Percentiles rank a stretch among this genome's conserved stretches.
phyloP scores from a whole-genome alignment of 1,140 invertebrate species.

The Drosophila varians region DNA sequence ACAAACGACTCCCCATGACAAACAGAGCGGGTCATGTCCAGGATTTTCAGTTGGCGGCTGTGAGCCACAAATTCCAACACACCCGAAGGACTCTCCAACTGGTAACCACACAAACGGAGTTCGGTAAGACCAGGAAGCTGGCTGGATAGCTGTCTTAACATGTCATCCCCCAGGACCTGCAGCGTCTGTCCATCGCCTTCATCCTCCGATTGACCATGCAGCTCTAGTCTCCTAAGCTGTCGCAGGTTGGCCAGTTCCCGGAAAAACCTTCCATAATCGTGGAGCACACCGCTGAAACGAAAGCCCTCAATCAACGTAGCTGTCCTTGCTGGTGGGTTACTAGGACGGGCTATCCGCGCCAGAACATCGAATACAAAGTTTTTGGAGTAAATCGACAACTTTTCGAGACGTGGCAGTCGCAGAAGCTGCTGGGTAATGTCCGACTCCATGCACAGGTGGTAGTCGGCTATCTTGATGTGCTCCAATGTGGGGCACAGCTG shows the following conservation, averaged over 20 bases:
- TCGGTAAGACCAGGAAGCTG: slow-evolving; percentile 51
- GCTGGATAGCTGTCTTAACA: slow-evolving; percentile 37
- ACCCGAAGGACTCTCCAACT: slow-evolving; percentile 58
- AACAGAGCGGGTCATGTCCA: slow-evolving; percentile 45
- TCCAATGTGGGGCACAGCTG: slow-evolving; percentile 70
- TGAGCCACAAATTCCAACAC: slow-evolving; percentile 55
- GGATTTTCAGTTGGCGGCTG: slow-evolving; percentile 54
- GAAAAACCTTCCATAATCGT: slow-evolving; percentile 68
- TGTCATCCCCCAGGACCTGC: slow-evolving; percentile 59
- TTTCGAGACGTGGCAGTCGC: slow-evolving; percentile 52
- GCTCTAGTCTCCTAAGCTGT: slow-evolving; percentile 41
- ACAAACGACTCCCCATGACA: slow-evolving; percentile 59
- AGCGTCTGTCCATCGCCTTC: slow-evolving; percentile 28
- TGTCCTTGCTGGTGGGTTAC: neutral
- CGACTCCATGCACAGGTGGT: slow-evolving; percentile 72
- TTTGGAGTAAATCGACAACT: slow-evolving; percentile 73
- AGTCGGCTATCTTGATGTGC: slow-evolving; percentile 75
- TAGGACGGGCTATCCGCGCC: slow-evolving; percentile 55
- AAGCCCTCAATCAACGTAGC: slow-evolving; percentile 57
- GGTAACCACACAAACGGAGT: slow-evolving; percentile 65
- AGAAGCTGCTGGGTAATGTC: slow-evolving; percentile 64
- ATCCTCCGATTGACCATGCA: slow-evolving; percentile 39
- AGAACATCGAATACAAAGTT: slow-evolving; percentile 75
- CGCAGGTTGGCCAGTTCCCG: slow-evolving; percentile 55
- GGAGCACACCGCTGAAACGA: slow-evolving; percentile 58